Conservation (phyloP, 1,140 invertebrate species). For the Formica selysi region DNA sequence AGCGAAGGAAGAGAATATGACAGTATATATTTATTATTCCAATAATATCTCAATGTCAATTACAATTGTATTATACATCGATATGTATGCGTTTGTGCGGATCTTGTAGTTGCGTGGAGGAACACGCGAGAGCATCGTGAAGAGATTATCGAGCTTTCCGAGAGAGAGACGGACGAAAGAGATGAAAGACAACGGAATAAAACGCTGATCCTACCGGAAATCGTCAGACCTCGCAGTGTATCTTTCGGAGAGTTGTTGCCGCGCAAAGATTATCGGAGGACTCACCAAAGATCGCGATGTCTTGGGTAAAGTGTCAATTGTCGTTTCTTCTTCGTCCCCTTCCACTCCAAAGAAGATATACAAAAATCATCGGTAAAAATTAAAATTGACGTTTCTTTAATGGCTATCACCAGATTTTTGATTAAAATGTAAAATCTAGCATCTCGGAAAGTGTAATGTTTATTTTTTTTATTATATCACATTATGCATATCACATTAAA, state of each 20-base stretch:
- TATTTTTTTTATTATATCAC: no score
- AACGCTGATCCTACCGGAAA: constrained; percentile 71
- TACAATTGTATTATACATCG: neutral
- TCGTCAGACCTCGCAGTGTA: constrained; percentile 85
- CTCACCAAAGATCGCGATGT: constrained; percentile 84
- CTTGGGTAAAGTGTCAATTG: constrained; percentile 76
- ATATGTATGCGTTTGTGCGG: neutral
- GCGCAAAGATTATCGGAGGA: constrained; percentile 80
- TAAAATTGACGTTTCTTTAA: no score
- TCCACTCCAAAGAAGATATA: neutral
- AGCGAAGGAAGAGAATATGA: constrained; percentile 77
- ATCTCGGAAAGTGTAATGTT: no score
- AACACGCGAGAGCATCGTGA: constrained; percentile 20
- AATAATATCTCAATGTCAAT: neutral
- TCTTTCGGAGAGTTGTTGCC: constrained; percentile 86
- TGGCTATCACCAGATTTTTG: no score
- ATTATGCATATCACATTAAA: no score
- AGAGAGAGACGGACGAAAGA: constrained; percentile 44
- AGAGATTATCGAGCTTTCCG: constrained; percentile 42
- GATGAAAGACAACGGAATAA: constrained; percentile 12
- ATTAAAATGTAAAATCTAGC: no score
- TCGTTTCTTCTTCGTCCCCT: neutral
- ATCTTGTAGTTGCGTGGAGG: constrained; percentile 7
- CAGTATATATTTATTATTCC: neutral
- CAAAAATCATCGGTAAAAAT: no score